Evolutionary conservation across 30 jellyfish, hydroid and myxozoan species (phyloP), one percentile per base, ranked within the genome.

Genomic region (Aurelia coerulea): DNA sequence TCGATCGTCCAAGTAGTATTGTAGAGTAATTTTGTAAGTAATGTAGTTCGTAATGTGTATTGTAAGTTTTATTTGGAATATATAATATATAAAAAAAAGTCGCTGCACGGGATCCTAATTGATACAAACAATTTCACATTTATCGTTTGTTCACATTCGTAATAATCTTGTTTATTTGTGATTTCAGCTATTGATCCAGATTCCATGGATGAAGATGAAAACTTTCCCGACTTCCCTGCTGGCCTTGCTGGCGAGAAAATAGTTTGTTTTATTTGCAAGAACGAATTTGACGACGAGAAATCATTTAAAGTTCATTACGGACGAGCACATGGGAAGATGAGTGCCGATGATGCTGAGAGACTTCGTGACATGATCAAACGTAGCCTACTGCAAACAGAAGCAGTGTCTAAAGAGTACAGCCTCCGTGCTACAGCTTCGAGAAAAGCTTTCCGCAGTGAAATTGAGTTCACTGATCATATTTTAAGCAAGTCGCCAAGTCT

Each of bases 341-440:
- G 74, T 46, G 73, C 70, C 0, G 88, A 53, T 5, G 93, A 84
- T 29, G 88, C 93, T 7, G 88, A 62, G 33, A 65, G 62, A 37
- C 75, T 84, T 4, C 93, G 93, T 1, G 82, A 84, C 19, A 65
- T 84, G 75, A 68, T 73, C 60, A 87, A 84, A 34, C 62, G 93
- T 60, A 84, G 83, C 42, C 32, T 50, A 31, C 58, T 84, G 42
- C 93, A 73, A 65, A 84, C 78, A 73, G 88, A 84, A 64, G 93
- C 93, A 23, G 84, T 84, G 46, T 84, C 93, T 5, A 84, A 84
- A 53, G 93, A 84, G 58, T 84, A 84, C 83, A 84, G 93, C 64
- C 77, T 84, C 59, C 86, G 93, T 10, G 93, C 74, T 10, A 84
- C 93, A 0, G 93, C 93, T 10, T 84, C 93, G 12, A 73, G 93